phyloP scores from a whole-genome alignment of 2,797 vertebrate genomes.

The Malacoraja senta region DNA sequence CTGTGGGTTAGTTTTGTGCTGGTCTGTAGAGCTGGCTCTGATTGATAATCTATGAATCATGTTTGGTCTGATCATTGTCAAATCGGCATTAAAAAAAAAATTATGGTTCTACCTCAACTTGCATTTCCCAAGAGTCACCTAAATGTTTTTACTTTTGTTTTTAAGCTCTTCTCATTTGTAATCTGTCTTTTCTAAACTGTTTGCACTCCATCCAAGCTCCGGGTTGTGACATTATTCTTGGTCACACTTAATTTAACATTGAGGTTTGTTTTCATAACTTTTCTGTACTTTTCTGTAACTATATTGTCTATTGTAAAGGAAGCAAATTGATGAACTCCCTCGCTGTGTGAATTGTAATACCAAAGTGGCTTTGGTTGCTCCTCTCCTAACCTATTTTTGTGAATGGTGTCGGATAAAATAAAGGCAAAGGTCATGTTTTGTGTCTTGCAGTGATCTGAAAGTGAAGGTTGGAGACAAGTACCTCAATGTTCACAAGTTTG shows the following conservation, averaged over 20 bases:
- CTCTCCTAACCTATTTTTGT: background rate
- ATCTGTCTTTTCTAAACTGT: background rate
- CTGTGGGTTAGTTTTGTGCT: background rate
- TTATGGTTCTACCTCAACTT: too few relatives aligned
- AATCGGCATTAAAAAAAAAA: background rate
- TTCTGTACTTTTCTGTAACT: too few relatives aligned
- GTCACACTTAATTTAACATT: background rate
- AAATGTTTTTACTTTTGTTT: background rate
- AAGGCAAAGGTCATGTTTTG: background rate
- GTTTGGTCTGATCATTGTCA: background rate
- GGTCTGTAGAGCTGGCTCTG: background rate
- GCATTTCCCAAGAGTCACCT: background rate
- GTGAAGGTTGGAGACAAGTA: slow-evolving; percentile 73
- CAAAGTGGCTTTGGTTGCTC: background rate
- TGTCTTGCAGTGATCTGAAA: slow-evolving; percentile 75
- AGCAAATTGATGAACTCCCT: background rate
- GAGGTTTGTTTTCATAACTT: background rate
- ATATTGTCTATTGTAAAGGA: too few relatives aligned
- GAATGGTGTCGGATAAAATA: background rate
- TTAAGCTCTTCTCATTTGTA: too few relatives aligned
- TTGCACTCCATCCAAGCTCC: background rate
- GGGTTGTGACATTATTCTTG: background rate
- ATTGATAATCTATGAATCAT: background rate
- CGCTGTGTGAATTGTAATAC: background rate
- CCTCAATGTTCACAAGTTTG: slow-evolving; percentile 87